phyloP scores from a whole-genome alignment of 1,140 invertebrate genomes.

The Meloidogyne hapla region DNA sequence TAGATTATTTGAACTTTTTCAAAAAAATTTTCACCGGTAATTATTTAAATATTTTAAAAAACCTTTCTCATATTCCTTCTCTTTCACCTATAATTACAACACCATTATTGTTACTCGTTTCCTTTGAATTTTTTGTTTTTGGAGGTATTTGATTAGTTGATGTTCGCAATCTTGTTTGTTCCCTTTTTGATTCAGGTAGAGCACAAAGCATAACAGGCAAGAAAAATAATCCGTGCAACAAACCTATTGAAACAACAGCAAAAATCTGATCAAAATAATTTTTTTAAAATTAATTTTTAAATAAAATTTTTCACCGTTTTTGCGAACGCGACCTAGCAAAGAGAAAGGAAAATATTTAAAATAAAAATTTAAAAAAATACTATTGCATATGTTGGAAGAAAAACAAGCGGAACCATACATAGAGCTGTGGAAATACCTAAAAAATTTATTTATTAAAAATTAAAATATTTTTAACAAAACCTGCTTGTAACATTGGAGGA shows the following conservation, averaged over 20 bases:
- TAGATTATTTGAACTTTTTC: too few species aligned
- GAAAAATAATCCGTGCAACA: conserved; percentile 50
- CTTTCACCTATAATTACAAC: too few species aligned
- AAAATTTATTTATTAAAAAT: background rate
- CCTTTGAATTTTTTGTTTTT: too few species aligned
- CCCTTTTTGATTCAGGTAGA: conserved; percentile 24
- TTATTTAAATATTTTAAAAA: too few species aligned
- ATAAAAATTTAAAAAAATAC: conserved; percentile 12
- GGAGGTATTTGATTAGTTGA: too few species aligned
- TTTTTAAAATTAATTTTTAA: background rate
- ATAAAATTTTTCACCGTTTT: conserved; percentile 44
- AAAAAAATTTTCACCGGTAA: too few species aligned
- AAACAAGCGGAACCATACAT: conserved; percentile 59
- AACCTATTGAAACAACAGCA: conserved; percentile 48
- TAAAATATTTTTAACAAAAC: conserved; percentile 2
- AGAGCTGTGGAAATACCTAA: conserved; percentile 40
- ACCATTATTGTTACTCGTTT: too few species aligned
- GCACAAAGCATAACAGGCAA: conserved; percentile 42
- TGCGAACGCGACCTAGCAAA: conserved; percentile 50
- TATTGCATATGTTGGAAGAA: conserved; percentile 61
- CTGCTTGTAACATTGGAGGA: conserved; percentile 54
- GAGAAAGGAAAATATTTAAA: background rate
- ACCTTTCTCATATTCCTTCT: too few species aligned
- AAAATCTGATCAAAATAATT: conserved; percentile 46
- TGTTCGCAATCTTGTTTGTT: background rate